Evolutionary conservation across 2,797 vertebrate genomes (phyloP), one percentile per base, ranked within the genome.

Genomic region (Peromyscus aztecus): DNA sequence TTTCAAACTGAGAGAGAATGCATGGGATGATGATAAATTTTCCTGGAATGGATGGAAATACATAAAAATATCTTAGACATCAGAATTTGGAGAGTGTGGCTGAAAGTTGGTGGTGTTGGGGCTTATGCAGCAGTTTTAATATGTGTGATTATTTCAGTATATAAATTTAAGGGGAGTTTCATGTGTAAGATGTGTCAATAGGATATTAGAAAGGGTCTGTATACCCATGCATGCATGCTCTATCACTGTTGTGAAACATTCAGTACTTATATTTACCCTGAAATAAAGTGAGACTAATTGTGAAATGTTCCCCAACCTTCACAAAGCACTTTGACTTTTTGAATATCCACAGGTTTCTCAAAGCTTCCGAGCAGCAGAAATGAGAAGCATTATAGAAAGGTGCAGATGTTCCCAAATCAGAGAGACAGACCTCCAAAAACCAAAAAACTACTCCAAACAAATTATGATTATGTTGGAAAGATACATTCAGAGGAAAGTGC

Each of bases 341-440:
- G 91, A 95, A 65, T 59, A 24, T 85, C 19, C 76, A 52, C 9
- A 91, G 12, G 52, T 73, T 34, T 73, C 63, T 89, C 90, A 31
- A 91, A 77, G 21, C 8, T 91, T 95, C 52, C 13, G 40, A 85
- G 31, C 6, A 92, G 27, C 37, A 3, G 7, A 31, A 27, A 81
- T 6, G 4, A 86, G 49, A 78, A 81, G 6, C 88, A 2, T 46
- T 82, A 17, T 31, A 84, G 29, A 61, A 63, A 52, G 40, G 3
- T 80, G 0, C 37, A 71, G 10, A 59, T 9, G 69, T 83, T 91
- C 27, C 11, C 16, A 94, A 76, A 55, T 71, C n/a, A 91, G 69
- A 95, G 40, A 77, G 23, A 71, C 3, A 95, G 43, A 91, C 16
- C 7, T 94, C 93, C 31, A 84, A 91, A 89, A 92, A 93, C 37